Evolutionary conservation across 2,888 invertebrate species (phyloP).

Genomic region (Spodoptera exigua): DNA sequence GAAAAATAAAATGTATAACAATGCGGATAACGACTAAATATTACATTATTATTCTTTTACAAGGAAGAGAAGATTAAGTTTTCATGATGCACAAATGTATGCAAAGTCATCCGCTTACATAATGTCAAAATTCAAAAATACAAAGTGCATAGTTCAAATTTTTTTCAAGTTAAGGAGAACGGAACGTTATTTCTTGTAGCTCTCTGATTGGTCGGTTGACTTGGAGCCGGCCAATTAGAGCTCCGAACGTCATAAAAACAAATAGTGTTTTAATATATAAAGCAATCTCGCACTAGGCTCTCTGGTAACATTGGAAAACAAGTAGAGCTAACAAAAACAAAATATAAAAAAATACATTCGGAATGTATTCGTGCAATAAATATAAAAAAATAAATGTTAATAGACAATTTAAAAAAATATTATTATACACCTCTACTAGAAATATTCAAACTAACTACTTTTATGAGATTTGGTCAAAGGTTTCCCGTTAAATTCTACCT

Average conservation of each 20-base stretch:
- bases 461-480: conserved; percentile 42
- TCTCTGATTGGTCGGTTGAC: too few species aligned
- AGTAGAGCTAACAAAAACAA: conserved; percentile 51
- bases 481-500: conserved; percentile 22
- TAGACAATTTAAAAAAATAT: conserved; percentile 59
- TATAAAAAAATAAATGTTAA: conserved; percentile 57
- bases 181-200: too few species aligned
- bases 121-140: conserved; percentile 66
- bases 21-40: too few species aligned
- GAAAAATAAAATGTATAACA: too few species aligned
- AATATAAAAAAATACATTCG: conserved; percentile 71
- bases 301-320: conserved; percentile 55
- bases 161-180: too few species aligned
- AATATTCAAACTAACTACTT: conserved; percentile 39
- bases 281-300: too few species aligned
- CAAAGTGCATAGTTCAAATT: too few species aligned
- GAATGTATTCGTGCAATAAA: conserved; percentile 71
- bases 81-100: too few species aligned
- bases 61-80: too few species aligned
- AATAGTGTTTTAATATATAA: too few species aligned
- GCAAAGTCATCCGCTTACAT: conserved; percentile 13
- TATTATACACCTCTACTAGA: conserved; percentile 55
- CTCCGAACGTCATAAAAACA: too few species aligned
- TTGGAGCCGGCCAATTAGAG: too few species aligned
- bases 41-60: conserved; percentile 13